These are phyloP conservation scores for Lepidonotus clava DNA, from an alignment of 2,888 invertebrate genomes.

Conservation along the genomic window DNA sequence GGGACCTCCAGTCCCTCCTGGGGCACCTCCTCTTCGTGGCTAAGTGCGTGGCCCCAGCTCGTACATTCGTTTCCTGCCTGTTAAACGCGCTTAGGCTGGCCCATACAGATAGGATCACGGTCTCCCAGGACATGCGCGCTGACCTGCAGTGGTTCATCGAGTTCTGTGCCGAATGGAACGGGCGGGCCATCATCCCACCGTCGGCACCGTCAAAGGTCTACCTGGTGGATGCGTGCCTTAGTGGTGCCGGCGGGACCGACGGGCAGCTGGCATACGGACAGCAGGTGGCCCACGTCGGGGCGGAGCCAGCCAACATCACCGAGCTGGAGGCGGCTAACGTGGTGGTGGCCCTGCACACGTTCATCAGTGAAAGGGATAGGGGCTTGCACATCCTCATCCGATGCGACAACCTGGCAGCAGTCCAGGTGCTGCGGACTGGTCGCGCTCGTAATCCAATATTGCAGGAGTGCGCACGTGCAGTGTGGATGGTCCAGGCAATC, in stretches of 20 bases:
- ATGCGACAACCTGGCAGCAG: not conserved
- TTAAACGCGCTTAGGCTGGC: not conserved
- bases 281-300: too few species aligned
- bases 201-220: not conserved
- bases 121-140: not conserved
- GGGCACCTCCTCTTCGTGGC: not conserved
- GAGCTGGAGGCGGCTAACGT: conserved; percentile 5
- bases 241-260: not conserved
- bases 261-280: too few species aligned
- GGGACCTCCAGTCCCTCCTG: not conserved
- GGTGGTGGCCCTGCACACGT: not conserved
- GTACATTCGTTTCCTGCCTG: not conserved
- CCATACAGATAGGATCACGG: not conserved
- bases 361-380: not conserved
- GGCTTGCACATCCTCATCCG: not conserved
- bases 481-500: too few species aligned
- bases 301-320: not conserved
- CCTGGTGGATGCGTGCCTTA: not conserved
- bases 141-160: not conserved
- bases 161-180: not conserved
- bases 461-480: too few species aligned
- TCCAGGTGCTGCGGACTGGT: not conserved
- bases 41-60: not conserved
- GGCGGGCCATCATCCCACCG: not conserved
- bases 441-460: not conserved